phyloP scores from a whole-genome alignment of 2,113 vertebrate genomes.

The Lepus europaeus region DNA sequence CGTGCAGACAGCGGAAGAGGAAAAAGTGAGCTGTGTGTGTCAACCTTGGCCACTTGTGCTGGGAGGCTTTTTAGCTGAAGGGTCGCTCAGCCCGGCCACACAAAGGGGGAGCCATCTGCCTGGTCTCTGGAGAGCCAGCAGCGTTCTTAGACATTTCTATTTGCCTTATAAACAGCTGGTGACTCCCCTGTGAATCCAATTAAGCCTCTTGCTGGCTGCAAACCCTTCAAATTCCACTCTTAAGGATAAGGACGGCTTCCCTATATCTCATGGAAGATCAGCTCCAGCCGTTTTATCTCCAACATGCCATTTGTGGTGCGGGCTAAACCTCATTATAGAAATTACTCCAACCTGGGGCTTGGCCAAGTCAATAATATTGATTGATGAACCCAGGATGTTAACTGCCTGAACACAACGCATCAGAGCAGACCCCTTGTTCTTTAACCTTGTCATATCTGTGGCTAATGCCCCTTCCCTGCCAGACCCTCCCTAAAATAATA shows the following conservation, averaged over 20 bases:
- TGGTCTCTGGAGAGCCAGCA: constrained; percentile 76
- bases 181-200: constrained; percentile 86
- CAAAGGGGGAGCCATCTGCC: constrained; percentile 65
- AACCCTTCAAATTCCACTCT: constrained; percentile 86
- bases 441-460: constrained; percentile 55
- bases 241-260: constrained; percentile 81
- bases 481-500: constrained; percentile 41
- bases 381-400: constrained; percentile 75
- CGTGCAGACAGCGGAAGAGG: constrained; percentile 52
- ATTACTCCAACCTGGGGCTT: constrained; percentile 71
- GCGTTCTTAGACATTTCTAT: constrained; percentile 83
- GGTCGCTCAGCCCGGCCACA: constrained; percentile 68
- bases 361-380: constrained; percentile 83
- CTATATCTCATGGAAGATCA: constrained; percentile 77
- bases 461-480: constrained; percentile 37
- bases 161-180: constrained; percentile 86
- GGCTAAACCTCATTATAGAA: constrained; percentile 78
- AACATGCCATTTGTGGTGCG: neutral
- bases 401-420: constrained; percentile 56
- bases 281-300: constrained; percentile 70
- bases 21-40: constrained; percentile 51
- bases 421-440: neutral
- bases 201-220: constrained; percentile 86
- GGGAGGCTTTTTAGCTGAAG: constrained; percentile 73
- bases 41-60: constrained; percentile 62